Conservation (phyloP, 1,140 invertebrate genomes). For the Conus betulinus region DNA sequence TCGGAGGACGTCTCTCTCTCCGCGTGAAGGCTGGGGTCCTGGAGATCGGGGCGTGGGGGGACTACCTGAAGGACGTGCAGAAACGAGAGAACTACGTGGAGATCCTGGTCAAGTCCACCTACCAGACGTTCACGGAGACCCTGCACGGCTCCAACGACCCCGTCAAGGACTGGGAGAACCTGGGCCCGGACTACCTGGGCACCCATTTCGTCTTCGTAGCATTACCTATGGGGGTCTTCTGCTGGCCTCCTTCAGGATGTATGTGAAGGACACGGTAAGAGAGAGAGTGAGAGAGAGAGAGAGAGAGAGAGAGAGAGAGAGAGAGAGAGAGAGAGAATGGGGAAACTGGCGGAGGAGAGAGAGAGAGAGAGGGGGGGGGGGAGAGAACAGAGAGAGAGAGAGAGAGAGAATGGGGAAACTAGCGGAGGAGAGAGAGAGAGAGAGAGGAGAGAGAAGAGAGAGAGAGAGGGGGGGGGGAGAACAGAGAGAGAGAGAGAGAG, state of each 20-base stretch:
- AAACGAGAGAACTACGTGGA: conserved; percentile 42
- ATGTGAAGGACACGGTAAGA: conserved; percentile 4
- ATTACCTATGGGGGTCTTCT: conserved; percentile 28
- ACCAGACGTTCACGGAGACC: conserved; percentile 33
- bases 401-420: not conserved
- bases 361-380: not conserved
- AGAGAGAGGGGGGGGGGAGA: no score
- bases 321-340: not conserved
- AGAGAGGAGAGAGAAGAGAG: no score
- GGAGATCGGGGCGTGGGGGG: conserved; percentile 31
- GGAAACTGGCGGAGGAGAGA: no score
- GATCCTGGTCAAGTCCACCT: conserved; percentile 39
- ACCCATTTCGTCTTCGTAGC: conserved; percentile 27
- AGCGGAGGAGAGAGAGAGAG: no score
- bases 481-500: no score
- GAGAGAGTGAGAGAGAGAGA: not conserved
- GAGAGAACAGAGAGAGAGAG: not conserved
- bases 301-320: conserved; percentile 17
- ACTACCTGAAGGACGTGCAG: conserved; percentile 39
- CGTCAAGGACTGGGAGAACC: conserved; percentile 36
- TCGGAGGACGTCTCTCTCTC: conserved; percentile 29
- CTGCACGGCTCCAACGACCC: conserved; percentile 28
- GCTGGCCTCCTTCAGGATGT: conserved; percentile 21
- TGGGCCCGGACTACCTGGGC: conserved; percentile 31
- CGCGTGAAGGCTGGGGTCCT: conserved; percentile 35